Base-by-base conservation (phyloP, 2,888 invertebrate genomes). In the Dusona sp. region DNA sequence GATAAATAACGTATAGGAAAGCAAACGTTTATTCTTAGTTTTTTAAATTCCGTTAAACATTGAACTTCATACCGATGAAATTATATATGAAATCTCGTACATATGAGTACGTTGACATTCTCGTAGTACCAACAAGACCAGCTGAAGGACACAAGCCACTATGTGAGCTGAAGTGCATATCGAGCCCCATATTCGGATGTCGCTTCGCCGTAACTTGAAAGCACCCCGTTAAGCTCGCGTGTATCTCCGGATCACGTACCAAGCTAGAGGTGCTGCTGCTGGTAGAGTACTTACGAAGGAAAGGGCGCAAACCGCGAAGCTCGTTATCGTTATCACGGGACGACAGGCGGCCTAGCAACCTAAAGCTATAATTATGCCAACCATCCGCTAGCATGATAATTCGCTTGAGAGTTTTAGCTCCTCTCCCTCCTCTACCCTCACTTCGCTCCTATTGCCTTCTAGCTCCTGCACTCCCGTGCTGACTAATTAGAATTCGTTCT, bases 401-500 rank as follows among this genome's bases (percentile, higher is more conserved):
- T 88, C 89, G 84, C 84, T 80, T 79, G 80, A 85, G 79, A 84
- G 80, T 75, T 54, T 75, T 70, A 48, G 51, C 38, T 29, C n/a
- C 54, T 11, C 54, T 9, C 54, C 22, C 54, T 11, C 54, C 22
- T 25, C 61, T 29, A 2, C 29, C 7, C 25, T 61, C 29, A 57
- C 38, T 54, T 67, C 57, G 33, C 57, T 45, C 25, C 75, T 75
- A 36, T 22, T 82, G 45, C 75, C 75, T 75, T 36, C 68, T 48
- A 51, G 51, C 19, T 6, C n/a, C 61, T 54, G 29, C 72, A 64
- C 45, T 45, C 25, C 36, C 72, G 85, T 85, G 91, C 89, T 90
- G 90, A 90, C 91, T 92, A 92, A 92, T 92, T 92, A 91, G 89
- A 90, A 91, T 91, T 90, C 90, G 88, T 89, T 88, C 83, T 79